Evolutionary conservation across 2,113 vertebrate species (phyloP).

Genomic region (Leuciscus idus): DNA sequence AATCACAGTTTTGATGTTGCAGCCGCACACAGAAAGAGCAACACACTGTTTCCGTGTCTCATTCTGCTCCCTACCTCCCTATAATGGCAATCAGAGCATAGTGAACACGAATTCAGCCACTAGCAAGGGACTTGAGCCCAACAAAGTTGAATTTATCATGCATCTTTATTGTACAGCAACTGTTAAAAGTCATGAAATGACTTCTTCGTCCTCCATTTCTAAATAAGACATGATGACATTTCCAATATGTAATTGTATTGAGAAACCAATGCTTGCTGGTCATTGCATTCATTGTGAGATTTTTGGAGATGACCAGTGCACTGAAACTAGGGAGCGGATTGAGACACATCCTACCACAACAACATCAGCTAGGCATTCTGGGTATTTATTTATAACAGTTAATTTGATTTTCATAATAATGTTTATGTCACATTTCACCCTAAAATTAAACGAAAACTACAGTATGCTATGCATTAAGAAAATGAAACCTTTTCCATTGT

Average conservation of each 20-base stretch:
- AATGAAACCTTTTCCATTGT: not conserved
- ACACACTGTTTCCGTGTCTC: not conserved
- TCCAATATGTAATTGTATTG: not conserved
- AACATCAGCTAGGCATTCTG: not conserved
- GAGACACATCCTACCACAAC: conserved; percentile 10
- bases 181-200: not conserved
- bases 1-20: conserved; percentile 48
- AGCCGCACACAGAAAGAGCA: conserved; percentile 26
- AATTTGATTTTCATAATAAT: not conserved
- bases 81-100: not conserved
- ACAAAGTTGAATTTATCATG: not conserved
- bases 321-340: not conserved
- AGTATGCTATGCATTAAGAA: not conserved
- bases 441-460: not conserved
- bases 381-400: not conserved
- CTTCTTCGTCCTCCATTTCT: not conserved
- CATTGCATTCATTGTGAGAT: no score
- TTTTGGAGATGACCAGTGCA: not conserved
- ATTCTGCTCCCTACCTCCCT: not conserved
- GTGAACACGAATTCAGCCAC: not conserved
- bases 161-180: not conserved
- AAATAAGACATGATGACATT: not conserved
- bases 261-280: not conserved
- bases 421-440: not conserved
- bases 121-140: not conserved